A percentile compares a stretch with the other conserved stretches of the same genome.
phyloP scores from a whole-genome alignment of 2,797 vertebrate species.

The Macrochelys suwanniensis region DNA sequence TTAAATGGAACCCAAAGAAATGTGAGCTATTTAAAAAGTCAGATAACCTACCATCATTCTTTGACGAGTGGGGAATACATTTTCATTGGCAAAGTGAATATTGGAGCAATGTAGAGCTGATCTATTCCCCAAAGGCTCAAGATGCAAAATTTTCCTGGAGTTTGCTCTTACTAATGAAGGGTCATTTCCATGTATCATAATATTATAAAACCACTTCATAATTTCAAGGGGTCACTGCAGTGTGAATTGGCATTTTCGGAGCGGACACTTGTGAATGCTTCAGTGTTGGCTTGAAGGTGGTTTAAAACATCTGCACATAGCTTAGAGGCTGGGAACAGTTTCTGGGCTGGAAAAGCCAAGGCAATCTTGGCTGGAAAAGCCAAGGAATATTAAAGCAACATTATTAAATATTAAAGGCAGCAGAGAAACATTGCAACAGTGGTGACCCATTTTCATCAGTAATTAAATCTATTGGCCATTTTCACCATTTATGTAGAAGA shows the following conservation, averaged over 20 bases:
- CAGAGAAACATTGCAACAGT: background rate
- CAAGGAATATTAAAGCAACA: background rate
- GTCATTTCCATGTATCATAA: background rate
- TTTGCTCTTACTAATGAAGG: background rate
- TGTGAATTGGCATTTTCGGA: background rate
- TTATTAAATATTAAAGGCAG: background rate
- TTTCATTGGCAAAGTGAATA: background rate
- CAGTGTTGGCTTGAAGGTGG: background rate
- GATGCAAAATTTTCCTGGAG: background rate
- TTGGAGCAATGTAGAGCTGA: background rate
- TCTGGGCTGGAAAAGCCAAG: background rate
- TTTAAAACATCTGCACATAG: background rate
- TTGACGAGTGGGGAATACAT: background rate
- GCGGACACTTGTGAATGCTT: background rate
- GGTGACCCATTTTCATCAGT: fast-evolving
- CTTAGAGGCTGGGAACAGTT: background rate
- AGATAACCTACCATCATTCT: background rate
- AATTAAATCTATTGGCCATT: background rate
- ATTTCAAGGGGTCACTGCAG: background rate
- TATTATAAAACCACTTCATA: background rate
- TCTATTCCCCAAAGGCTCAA: background rate
- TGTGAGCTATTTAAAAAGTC: background rate
- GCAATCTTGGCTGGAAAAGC: background rate
- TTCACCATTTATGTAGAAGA: background rate
- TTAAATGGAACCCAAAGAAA: background rate